Conservation (phyloP, 2,888 invertebrate species). For the Leptura quadrifasciata region DNA sequence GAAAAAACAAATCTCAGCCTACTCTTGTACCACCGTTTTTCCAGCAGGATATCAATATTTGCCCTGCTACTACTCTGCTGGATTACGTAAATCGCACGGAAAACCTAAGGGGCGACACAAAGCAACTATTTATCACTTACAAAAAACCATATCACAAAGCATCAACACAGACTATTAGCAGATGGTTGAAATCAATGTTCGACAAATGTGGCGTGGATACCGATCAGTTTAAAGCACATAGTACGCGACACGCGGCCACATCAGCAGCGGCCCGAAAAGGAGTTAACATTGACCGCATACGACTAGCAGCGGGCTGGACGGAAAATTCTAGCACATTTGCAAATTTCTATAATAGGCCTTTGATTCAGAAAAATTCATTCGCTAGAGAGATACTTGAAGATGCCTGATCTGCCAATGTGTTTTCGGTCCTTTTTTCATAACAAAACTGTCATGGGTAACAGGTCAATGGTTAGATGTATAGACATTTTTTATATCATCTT, state of each 20-base stretch:
- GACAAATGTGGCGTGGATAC: neutral
- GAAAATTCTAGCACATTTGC: neutral
- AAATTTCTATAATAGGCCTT: neutral
- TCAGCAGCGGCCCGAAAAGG: neutral
- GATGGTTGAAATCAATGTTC: neutral
- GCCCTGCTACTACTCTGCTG: neutral
- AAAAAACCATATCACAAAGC: neutral
- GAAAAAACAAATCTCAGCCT: neutral
- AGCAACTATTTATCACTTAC: neutral
- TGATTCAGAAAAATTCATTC: neutral
- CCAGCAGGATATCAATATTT: neutral
- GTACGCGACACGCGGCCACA: neutral
- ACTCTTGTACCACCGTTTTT: neutral
- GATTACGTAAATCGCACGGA: neutral
- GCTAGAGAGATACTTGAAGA: neutral
- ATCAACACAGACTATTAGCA: neutral
- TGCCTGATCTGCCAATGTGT: neutral
- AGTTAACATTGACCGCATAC: neutral
- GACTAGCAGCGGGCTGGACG: conserved; percentile 6
- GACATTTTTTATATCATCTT: neutral
- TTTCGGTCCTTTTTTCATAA: neutral
- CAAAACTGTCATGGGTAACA: neutral
- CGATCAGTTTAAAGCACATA: neutral
- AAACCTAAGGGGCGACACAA: neutral
- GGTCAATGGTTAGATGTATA: neutral